phyloP scores from a whole-genome alignment of 2,113 vertebrate species.

The Hucho hucho region DNA sequence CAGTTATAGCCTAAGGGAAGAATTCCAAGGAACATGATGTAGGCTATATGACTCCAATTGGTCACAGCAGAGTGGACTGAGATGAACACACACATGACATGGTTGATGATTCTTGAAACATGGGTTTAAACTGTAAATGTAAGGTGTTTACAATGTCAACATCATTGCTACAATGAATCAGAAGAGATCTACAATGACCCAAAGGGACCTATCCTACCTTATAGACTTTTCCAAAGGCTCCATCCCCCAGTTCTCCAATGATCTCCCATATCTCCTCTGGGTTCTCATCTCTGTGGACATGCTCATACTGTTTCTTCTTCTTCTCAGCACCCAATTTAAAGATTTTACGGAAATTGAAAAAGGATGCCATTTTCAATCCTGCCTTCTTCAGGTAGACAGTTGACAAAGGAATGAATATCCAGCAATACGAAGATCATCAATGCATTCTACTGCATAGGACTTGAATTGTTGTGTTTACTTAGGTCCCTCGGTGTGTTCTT shows the following conservation, averaged over 20 bases:
- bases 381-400: slow-evolving; percentile 4
- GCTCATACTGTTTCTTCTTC: slow-evolving; percentile 97
- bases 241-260: slow-evolving; percentile 94
- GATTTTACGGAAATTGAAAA: slow-evolving; percentile 95
- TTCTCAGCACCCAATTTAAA: slow-evolving; percentile 95
- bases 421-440: not conserved
- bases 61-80: too few species aligned
- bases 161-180: not conserved
- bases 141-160: not conserved
- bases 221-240: slow-evolving; percentile 97
- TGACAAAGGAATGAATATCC: slow-evolving; percentile 26
- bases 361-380: slow-evolving; percentile 86
- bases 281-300: slow-evolving; percentile 93
- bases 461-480: not conserved
- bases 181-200: not conserved
- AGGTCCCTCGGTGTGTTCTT: not conserved
- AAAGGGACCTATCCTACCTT: slow-evolving; percentile 76
- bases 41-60: too few species aligned
- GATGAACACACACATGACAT: too few species aligned
- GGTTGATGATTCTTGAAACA: not conserved
- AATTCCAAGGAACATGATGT: too few species aligned
- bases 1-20: too few species aligned
- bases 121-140: not conserved
- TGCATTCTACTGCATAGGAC: not conserved
- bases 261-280: slow-evolving; percentile 96